phyloP scores from a whole-genome alignment of 2,113 vertebrate genomes.

The Apeltes quadracus region DNA sequence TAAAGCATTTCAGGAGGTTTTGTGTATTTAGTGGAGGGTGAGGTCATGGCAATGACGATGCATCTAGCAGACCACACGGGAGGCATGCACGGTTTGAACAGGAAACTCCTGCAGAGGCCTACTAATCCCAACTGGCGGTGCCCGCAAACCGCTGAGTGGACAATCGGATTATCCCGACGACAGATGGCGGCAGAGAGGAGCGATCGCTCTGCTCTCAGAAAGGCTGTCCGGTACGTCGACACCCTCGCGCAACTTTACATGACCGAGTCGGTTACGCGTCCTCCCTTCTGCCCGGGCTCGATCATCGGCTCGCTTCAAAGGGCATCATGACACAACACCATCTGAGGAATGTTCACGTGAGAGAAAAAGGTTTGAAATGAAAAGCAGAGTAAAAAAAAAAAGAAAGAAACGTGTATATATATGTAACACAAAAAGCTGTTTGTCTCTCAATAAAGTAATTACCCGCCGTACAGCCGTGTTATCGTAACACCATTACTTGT shows the following conservation, averaged over 20 bases:
- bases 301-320: not conserved
- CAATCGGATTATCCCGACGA: conserved; percentile 29
- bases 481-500: not conserved
- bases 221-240: no score
- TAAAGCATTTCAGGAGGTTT: not conserved
- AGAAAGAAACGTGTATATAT: not conserved
- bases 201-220: not conserved
- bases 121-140: conserved; percentile 10
- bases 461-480: not conserved
- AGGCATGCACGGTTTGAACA: not conserved
- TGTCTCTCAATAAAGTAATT: not conserved
- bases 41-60: not conserved
- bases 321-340: conserved; percentile 6
- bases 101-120: not conserved
- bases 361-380: not conserved
- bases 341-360: not conserved
- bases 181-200: conserved; percentile 50
- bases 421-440: not conserved
- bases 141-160: conserved; percentile 40
- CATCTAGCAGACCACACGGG: not conserved
- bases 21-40: not conserved
- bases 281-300: no score
- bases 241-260: not conserved
- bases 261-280: not conserved
- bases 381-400: not conserved